Conservation (phyloP, 2,888 invertebrate genomes). For the Cataglyphis albicans region DNA sequence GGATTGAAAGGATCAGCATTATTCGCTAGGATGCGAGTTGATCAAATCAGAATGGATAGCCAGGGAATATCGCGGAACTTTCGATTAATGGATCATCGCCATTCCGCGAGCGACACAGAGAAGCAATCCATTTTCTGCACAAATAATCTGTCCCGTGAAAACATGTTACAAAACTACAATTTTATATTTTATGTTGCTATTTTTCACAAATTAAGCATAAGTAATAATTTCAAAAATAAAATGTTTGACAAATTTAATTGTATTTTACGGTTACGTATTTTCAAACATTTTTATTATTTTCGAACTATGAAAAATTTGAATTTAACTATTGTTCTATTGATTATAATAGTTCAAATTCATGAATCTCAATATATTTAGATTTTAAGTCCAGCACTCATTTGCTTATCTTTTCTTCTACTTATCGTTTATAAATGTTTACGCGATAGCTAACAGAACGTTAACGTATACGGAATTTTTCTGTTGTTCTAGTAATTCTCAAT, state of each 20-base stretch:
- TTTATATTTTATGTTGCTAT: conserved; percentile 12
- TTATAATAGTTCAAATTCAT: neutral
- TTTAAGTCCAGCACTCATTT: neutral
- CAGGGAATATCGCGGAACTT: conserved; percentile 43
- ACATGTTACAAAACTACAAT: neutral
- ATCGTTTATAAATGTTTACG: neutral
- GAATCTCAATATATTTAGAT: neutral
- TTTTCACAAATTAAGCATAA: neutral
- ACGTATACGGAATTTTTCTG: neutral
- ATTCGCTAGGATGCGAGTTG: conserved; percentile 34
- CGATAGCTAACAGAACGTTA: neutral
- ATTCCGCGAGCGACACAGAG: neutral
- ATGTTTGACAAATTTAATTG: neutral
- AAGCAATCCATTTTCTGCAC: conserved; percentile 38
- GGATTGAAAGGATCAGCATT: conserved; percentile 34
- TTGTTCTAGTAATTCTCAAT: conserved; percentile 48
- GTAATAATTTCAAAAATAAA: neutral
- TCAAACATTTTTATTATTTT: neutral
- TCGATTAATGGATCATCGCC: conserved; percentile 51
- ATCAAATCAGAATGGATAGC: conserved; percentile 51
- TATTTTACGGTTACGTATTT: neutral
- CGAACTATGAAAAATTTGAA: neutral
- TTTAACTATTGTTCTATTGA: neutral
- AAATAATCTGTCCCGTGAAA: conserved; percentile 1
- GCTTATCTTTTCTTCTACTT: neutral